Conservation (phyloP, 2,888 invertebrate genomes). For the Drosophila parthenogenetica region DNA sequence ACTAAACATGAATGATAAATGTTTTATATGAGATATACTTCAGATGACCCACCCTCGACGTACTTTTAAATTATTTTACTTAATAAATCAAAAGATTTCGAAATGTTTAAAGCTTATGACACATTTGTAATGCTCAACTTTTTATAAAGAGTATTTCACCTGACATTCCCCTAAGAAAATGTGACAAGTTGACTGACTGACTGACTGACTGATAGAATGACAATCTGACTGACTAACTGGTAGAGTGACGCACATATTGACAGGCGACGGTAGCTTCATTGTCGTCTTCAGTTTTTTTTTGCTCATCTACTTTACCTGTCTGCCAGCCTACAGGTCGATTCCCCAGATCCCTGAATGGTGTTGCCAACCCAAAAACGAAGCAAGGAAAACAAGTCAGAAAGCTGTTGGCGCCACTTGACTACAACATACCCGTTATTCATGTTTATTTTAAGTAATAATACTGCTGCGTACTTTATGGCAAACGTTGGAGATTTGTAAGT, state of each 20-base stretch:
- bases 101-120: not conserved
- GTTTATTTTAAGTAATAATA: not conserved
- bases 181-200: slow-evolving; percentile 48
- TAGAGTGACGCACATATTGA: slow-evolving; percentile 47
- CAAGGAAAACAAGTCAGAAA: not conserved
- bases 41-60: too few species aligned
- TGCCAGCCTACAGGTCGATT: slow-evolving; percentile 32
- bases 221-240: slow-evolving; percentile 17
- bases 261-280: slow-evolving; percentile 42
- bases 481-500: not conserved
- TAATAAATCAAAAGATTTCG: too few species aligned
- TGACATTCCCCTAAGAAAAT: slow-evolving; percentile 47
- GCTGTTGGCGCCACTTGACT: not conserved
- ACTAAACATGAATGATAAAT: too few species aligned
- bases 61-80: too few species aligned
- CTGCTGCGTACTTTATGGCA: not conserved
- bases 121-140: slow-evolving; percentile 1
- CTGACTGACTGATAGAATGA: slow-evolving; percentile 25
- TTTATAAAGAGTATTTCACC: slow-evolving; percentile 30
- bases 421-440: not conserved
- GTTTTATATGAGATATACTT: too few species aligned
- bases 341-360: slow-evolving; percentile 37
- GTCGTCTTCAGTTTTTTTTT: slow-evolving; percentile 36
- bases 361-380: slow-evolving; percentile 12
- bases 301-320: slow-evolving; percentile 52